Percentiles rank a stretch among this genome's conserved stretches.
Evolutionary conservation across 2,113 vertebrate species (phyloP).

Genomic region (Hypanus sabinus): DNA sequence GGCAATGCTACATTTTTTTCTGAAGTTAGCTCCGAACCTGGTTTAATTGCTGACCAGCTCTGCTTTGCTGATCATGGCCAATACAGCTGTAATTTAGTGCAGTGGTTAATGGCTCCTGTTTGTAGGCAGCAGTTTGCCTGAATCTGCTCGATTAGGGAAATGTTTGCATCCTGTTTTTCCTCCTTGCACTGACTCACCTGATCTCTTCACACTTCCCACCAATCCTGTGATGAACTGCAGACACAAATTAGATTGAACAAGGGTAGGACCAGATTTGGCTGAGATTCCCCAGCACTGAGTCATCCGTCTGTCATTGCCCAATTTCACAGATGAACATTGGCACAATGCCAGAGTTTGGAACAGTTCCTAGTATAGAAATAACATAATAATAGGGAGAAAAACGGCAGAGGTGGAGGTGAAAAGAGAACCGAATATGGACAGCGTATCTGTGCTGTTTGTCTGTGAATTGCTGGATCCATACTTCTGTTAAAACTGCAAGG

Average conservation of each 20-base stretch:
- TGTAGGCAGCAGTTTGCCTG: not conserved
- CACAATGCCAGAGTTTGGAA: not conserved
- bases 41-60: not conserved
- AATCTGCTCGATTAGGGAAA: not conserved
- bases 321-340: not conserved
- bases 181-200: not conserved
- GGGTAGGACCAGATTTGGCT: not conserved
- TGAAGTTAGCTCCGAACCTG: not conserved
- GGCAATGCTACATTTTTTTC: not conserved
- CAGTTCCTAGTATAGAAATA: not conserved
- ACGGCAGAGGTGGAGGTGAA: not conserved
- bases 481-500: not conserved
- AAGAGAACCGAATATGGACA: not conserved
- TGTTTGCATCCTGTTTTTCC: not conserved
- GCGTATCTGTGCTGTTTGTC: not conserved
- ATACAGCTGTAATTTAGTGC: not conserved
- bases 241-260: not conserved
- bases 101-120: not conserved
- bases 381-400: not conserved
- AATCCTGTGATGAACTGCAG: not conserved
- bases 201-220: too few relatives aligned
- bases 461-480: not conserved
- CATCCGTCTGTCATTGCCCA: not conserved
- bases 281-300: not conserved
- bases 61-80: not conserved